Evolutionary conservation across 1,140 invertebrate species (phyloP).

Genomic region (Zaprionus ornatus): DNA sequence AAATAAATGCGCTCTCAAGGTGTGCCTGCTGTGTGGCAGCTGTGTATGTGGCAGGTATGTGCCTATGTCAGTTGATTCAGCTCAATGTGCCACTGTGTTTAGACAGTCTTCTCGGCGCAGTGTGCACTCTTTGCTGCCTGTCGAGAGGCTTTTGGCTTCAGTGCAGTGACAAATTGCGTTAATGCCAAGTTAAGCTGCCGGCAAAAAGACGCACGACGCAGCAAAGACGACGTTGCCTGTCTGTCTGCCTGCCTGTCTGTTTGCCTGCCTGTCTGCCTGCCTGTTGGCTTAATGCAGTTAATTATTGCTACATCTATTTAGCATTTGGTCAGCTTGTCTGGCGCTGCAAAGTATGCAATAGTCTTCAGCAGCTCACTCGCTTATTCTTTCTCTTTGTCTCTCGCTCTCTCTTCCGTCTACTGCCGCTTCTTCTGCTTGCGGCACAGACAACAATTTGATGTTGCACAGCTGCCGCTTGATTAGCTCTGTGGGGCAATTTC

Average conservation of each 20-base stretch:
- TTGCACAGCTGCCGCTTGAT: conserved; percentile 68
- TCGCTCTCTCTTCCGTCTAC: background rate
- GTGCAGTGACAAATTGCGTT: conserved; percentile 73
- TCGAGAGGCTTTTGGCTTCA: conserved; percentile 38
- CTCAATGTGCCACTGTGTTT: conserved; percentile 53
- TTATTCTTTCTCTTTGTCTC: background rate
- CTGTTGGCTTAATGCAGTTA: conserved; percentile 59
- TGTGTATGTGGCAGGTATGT: background rate
- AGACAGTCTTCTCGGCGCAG: conserved; percentile 16
- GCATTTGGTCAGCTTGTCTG: conserved; percentile 31
- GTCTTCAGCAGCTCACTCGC: conserved; percentile 1
- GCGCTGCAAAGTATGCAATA: conserved; percentile 37
- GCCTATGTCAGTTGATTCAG: conserved; percentile 60
- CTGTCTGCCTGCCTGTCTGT: conserved; percentile 16
- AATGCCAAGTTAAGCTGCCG: conserved; percentile 70
- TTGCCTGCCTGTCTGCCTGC: background rate
- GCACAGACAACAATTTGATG: conserved; percentile 40
- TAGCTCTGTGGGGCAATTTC: conserved; percentile 56
- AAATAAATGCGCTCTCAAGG: conserved; percentile 33
- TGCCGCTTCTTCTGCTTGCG: conserved; percentile 5
- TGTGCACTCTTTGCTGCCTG: conserved; percentile 37
- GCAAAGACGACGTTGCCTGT: conserved; percentile 1
- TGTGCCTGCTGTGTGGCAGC: background rate
- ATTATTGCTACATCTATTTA: conserved; percentile 74
- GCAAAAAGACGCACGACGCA: conserved; percentile 18